phyloP scores from a whole-genome alignment of 2,888 invertebrate species.

The Epistrophe eligans region DNA sequence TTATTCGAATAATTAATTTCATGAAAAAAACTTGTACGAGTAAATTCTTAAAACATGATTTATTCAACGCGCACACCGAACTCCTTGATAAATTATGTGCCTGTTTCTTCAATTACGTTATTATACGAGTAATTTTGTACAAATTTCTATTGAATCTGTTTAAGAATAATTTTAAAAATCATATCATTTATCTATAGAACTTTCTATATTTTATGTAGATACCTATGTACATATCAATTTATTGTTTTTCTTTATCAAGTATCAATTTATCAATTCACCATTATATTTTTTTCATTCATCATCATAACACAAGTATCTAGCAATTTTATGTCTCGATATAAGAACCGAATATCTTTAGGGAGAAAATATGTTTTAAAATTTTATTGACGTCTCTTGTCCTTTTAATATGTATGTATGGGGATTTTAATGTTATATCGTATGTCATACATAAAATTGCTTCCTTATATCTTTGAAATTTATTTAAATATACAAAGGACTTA shows the following conservation, averaged over 20 bases:
- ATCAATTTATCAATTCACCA: slow-evolving; percentile 26
- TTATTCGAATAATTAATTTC: slow-evolving; percentile 6
- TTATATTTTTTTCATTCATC: slow-evolving; percentile 15
- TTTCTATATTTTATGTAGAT: too few relatives aligned
- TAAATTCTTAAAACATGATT: neutral
- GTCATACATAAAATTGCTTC: slow-evolving; percentile 7
- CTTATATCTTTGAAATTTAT: slow-evolving; percentile 3
- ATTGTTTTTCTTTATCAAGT: slow-evolving; percentile 4
- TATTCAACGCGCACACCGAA: neutral
- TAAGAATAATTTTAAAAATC: slow-evolving; percentile 9
- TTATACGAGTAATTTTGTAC: neutral
- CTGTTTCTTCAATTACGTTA: neutral
- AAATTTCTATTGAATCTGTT: slow-evolving; percentile 10
- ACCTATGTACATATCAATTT: neutral
- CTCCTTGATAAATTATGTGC: neutral
- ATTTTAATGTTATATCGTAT: slow-evolving; percentile 49
- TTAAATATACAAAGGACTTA: slow-evolving; percentile 14
- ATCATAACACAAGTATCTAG: slow-evolving; percentile 46
- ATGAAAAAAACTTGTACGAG: neutral
- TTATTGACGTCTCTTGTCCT: slow-evolving; percentile 41
- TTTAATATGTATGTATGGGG: neutral
- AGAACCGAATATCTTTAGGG: slow-evolving; percentile 25
- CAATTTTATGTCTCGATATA: neutral
- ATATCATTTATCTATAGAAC: neutral
- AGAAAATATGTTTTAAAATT: slow-evolving; percentile 31